Evolutionary conservation across 92 coral and sea anemone species (phyloP).

Genomic region (Porites lobata): DNA sequence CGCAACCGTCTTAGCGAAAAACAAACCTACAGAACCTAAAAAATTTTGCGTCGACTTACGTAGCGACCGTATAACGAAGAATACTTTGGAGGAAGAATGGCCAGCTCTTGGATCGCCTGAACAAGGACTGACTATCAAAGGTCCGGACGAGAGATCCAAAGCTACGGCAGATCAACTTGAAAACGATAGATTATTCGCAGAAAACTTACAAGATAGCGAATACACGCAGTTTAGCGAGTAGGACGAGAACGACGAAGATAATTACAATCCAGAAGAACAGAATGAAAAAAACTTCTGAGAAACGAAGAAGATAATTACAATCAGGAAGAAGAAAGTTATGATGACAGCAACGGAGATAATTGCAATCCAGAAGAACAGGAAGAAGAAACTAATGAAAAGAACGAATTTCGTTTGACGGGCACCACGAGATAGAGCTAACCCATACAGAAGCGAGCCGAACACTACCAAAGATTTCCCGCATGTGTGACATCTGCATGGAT

Average conservation of each 20-base stretch:
- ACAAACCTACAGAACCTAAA: not conserved
- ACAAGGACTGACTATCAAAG: not conserved
- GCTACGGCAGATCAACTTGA: slow-evolving; percentile 13
- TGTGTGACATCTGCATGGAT: slow-evolving; percentile 78
- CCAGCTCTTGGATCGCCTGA: slow-evolving; percentile 35
- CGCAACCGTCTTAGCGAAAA: slow-evolving; percentile 20
- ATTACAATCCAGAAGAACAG: too few species aligned
- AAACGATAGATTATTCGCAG: slow-evolving; percentile 16
- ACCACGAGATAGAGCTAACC: not conserved
- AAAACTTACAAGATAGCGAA: slow-evolving; percentile 11
- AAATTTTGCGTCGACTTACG: slow-evolving; percentile 5
- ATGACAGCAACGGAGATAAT: not conserved
- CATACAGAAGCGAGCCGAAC: not conserved
- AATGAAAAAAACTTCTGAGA: too few species aligned
- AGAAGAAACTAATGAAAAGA: slow-evolving; percentile 15
- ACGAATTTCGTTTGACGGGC: slow-evolving; percentile 6
- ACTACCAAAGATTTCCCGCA: not conserved
- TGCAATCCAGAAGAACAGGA: slow-evolving; percentile 2
- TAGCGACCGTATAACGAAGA: not conserved
- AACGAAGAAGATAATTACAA: not conserved
- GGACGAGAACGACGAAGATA: not conserved
- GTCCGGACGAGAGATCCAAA: not conserved
- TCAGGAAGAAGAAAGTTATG: slow-evolving; percentile 28
- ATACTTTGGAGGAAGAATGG: slow-evolving; percentile 43
- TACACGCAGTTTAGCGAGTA: not conserved